phyloP scores from a whole-genome alignment of 2,113 vertebrate species.

The Nothoprocta pentlandii region DNA sequence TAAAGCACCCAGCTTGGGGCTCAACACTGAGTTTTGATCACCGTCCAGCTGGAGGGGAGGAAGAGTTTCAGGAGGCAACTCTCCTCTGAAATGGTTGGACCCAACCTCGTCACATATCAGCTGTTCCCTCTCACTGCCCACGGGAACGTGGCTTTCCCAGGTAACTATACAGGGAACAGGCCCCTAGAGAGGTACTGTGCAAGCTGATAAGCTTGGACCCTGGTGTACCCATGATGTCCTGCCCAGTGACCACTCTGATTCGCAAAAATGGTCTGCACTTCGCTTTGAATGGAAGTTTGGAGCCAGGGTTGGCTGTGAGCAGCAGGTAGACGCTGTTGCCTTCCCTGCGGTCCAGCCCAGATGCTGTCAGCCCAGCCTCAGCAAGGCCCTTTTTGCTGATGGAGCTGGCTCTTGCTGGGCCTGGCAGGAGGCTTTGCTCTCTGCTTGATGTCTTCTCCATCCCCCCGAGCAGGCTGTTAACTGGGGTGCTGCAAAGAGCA shows the following conservation, averaged over 20 bases:
- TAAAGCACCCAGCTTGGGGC: background rate
- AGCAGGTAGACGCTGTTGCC: background rate
- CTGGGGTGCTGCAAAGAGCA: background rate
- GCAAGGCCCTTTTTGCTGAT: background rate
- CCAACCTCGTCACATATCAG: background rate
- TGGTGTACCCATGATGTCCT: background rate
- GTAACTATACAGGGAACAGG: too few relatives aligned
- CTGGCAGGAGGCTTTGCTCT: background rate
- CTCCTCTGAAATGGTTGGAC: background rate
- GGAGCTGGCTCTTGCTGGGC: background rate
- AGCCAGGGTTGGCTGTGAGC: rapidly evolving
- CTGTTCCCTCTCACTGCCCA: background rate
- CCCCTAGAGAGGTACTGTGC: background rate
- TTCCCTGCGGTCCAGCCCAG: background rate
- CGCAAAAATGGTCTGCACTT: background rate
- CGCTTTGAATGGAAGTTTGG: rapidly evolving
- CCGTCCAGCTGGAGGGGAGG: background rate
- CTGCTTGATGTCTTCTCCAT: background rate
- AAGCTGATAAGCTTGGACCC: background rate
- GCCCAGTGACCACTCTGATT: background rate
- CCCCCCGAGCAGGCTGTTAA: background rate
- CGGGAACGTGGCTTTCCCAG: rapidly evolving
- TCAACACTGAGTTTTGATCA: background rate
- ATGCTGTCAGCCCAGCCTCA: background rate
- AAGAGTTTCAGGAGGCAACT: background rate